Base-by-base conservation (phyloP, 2,113 vertebrate species). In the Eonycteris spelaea region DNA sequence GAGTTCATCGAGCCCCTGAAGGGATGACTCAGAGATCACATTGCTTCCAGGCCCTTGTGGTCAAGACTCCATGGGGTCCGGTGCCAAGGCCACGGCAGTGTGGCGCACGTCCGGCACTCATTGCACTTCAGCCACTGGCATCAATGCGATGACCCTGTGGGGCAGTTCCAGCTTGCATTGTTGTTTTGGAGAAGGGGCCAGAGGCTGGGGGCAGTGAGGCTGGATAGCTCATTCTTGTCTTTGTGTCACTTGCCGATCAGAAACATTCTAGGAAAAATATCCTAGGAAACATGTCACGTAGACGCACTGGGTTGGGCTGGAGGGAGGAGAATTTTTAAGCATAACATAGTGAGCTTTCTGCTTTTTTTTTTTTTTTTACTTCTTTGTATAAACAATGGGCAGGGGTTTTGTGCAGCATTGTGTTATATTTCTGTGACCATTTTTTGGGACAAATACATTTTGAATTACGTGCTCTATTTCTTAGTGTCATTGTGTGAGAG, bases 71-170 rank as follows among this genome's bases (percentile, higher is more conserved):
- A 3, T 0, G 0, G 3, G 43, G 40, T 45, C 75, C 35, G 16
- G 57, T 14, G 68, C 55, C 43, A 6, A 0, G 0, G 1, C 38
- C 40, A 9, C 86, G 22, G 24, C 55, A 4, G 18, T 8, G 26
- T 30, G 79, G 28, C 40, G 5, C 19, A 2, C 1, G 0, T 15
- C 11, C 2, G 6, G 4, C 40, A 14, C 85, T 19, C 11, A 4
- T 30, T 51, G 43, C 5, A 19, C 19, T 2, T 55, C 9, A 15
- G 73, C 33, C 61, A 38, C 53, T 45, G 43, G 3, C 48, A 26
- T 68, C 35, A 38, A 0, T 35, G 0, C 35, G 78, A 43, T 4
- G 3, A 5, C 77, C 43, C 0, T 4, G 3, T 11, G 45, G 57
- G 70, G 19, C 28, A 63, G 26, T 51, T 83, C 40, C 26, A 43